Conservation (phyloP, 1,140 invertebrate species). For the Triops longicaudatus region DNA sequence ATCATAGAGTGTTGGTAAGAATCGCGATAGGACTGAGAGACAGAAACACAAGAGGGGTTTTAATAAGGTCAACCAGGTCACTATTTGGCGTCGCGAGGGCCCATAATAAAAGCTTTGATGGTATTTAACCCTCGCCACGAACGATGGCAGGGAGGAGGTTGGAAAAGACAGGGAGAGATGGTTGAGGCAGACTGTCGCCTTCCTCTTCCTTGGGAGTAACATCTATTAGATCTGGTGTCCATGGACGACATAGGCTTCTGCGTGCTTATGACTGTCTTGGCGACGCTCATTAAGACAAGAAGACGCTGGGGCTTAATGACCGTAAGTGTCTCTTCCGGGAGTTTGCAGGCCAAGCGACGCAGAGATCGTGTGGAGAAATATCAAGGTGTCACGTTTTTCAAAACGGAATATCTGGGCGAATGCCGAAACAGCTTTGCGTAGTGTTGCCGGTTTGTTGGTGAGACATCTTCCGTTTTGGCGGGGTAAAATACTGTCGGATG, state of each 20-base stretch:
- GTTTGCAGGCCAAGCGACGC: not conserved
- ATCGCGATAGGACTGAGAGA: not conserved
- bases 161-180: not conserved
- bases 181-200: not conserved
- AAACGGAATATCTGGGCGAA: not conserved
- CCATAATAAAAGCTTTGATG: not conserved
- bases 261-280: conserved; percentile 5
- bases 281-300: not conserved
- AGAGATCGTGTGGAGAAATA: not conserved
- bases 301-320: conserved; percentile 1
- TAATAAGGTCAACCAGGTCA: conserved; percentile 1
- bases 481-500: no score
- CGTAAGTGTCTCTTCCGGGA: not conserved
- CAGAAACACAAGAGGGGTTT: not conserved
- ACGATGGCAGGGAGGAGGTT: not conserved
- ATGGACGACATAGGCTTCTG: not conserved
- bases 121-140: not conserved
- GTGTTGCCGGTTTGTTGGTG: no score
- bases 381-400: not conserved
- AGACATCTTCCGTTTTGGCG: no score
- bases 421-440: no score
- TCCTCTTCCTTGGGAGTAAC: not conserved
- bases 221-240: not conserved
- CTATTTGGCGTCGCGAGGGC: not conserved
- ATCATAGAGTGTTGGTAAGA: not conserved